Evolutionary conservation across 2,113 vertebrate species (phyloP), one percentile per base, ranked within the genome.

Genomic region (Himantopus leucocephalus): DNA sequence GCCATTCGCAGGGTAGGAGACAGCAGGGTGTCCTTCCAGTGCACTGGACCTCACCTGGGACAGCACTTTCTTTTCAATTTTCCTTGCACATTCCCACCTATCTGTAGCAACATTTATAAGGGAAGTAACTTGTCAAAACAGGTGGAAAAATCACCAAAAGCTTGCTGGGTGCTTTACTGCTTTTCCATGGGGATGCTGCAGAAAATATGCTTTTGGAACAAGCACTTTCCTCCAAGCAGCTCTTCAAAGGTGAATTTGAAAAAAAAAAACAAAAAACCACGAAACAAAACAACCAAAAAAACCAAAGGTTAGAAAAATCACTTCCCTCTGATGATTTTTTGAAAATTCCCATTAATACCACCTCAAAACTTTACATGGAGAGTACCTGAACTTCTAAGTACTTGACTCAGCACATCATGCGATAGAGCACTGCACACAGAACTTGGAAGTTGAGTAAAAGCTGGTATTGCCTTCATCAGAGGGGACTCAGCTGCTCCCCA

Each of bases 371-470:
- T 48, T 10, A 74, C 5, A 4, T 7, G 21, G 34, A 29, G 64
- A 90, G 26, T 15, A 62, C 23, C 21, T 55, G 50, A 64, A 39
- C 18, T 41, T 39, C 24, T 45, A 62, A 56, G 14, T 14, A 37
- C 12, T 26, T 21, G n/a, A n/a, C 10, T 53, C 19, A 27, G 41
- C 18, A 15, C 1, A 5, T 14, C 34, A 30, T 4, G 11, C 1
- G 4, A 18, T 22, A 47, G 34, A 66, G 53, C 37, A 16, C 12
- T 15, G n/a, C 70, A 43, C 26, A 21, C 29, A 84, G 59, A 17
- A 47, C 23, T 8, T 2, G 2, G 29, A 45, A 7, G 18, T 7
- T 16, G 9, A 34, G 14, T 37, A 20, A 8, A 47, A 79, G 35
- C 24, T n/a, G 35, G 41, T 26, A 12, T 35, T 55, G 12, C 5